Conservation (phyloP, 2,113 vertebrate species). For the Equus quagga region DNA sequence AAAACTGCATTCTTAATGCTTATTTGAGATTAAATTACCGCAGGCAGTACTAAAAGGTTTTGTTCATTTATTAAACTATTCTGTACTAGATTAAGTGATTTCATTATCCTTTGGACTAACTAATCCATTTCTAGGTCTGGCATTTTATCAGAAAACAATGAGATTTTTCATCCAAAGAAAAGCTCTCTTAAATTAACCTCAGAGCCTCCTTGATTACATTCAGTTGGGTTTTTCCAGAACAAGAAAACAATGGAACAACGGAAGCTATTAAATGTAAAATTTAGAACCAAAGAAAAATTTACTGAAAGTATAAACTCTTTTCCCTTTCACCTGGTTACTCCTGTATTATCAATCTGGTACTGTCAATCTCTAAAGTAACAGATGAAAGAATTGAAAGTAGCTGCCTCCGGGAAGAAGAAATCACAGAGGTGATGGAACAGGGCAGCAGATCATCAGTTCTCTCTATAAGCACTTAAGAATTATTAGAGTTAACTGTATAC, state of each 20-base stretch:
- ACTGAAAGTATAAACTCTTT: background rate
- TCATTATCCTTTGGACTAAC: slow-evolving; percentile 64
- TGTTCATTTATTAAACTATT: slow-evolving; percentile 61
- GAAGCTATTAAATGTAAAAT: background rate
- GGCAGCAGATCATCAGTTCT: background rate
- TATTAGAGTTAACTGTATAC: background rate
- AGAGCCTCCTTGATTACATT: background rate
- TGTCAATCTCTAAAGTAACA: background rate
- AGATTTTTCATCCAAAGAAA: slow-evolving; percentile 47
- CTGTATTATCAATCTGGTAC: background rate
- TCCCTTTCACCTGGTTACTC: background rate
- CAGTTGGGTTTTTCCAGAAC: background rate
- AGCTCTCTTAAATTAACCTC: slow-evolving; percentile 43
- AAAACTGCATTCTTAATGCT: slow-evolving; percentile 10
- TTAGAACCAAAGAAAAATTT: background rate
- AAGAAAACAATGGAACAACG: background rate
- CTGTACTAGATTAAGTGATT: slow-evolving; percentile 63
- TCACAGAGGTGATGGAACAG: background rate
- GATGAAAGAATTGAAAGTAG: background rate
- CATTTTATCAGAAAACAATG: slow-evolving; percentile 58
- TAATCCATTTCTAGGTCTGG: slow-evolving; percentile 52
- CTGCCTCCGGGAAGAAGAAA: background rate
- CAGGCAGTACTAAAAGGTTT: slow-evolving; percentile 42
- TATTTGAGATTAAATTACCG: slow-evolving; percentile 51
- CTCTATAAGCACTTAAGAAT: background rate